These are phyloP conservation scores for Phlogophora meticulosa DNA, from an alignment of 2,888 invertebrate genomes.

Conservation along the genomic window DNA sequence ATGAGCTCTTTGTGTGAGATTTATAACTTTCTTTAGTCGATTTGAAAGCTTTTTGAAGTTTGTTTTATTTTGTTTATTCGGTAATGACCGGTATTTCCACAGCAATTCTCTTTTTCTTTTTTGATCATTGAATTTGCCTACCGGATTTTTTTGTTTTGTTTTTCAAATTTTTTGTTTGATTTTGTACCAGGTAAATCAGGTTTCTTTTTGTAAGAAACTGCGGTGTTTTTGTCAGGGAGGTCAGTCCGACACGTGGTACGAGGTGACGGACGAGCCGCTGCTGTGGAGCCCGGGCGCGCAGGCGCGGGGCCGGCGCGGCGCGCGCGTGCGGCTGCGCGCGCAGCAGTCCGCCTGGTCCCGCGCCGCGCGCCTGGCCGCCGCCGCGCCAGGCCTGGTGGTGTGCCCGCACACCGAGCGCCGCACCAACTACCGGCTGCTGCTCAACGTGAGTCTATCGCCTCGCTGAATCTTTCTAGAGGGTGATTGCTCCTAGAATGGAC, in stretches of 20 bases:
- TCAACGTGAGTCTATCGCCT: constrained; percentile 84
- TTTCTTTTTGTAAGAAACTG: constrained; percentile 26
- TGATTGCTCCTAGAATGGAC: neutral
- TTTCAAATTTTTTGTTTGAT: neutral
- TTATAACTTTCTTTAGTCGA: too few species aligned
- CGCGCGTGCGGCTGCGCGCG: constrained; percentile 73
- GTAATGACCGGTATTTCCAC: too few species aligned
- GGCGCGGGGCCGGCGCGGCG: constrained; percentile 82
- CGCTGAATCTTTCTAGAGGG: neutral
- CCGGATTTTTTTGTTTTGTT: neutral
- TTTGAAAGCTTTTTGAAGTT: too few species aligned
- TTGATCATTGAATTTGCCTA: neutral
- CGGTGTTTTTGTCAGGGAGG: constrained; percentile 87
- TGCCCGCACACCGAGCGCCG: constrained; percentile 94
- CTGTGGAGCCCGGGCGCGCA: constrained; percentile 90
- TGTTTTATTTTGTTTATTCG: too few species aligned
- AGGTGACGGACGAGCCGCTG: constrained; percentile 92
- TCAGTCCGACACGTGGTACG: constrained; percentile 91
- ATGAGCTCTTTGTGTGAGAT: too few species aligned
- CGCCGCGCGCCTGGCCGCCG: constrained; percentile 93
- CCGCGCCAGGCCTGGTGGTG: constrained; percentile 94
- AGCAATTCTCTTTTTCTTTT: neutral
- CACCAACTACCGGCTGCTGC: constrained; percentile 93
- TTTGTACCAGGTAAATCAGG: constrained; percentile 22
- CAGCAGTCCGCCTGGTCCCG: constrained; percentile 78